Evolutionary conservation across 2,888 invertebrate genomes (phyloP), one percentile per base, ranked within the genome.

Genomic region (Nomada ferruginata): DNA sequence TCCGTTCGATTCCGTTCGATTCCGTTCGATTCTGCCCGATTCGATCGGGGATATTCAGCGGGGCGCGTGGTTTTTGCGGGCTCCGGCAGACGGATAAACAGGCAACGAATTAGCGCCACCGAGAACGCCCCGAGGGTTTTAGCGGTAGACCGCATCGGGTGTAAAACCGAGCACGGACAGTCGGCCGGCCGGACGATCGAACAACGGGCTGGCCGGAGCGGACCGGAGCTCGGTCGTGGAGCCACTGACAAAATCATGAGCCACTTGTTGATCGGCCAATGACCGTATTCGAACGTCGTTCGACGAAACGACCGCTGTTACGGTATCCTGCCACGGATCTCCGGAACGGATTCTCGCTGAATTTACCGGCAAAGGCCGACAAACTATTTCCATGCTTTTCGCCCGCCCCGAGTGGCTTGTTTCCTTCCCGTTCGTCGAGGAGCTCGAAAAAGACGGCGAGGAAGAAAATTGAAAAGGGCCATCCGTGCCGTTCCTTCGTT

Each of bases 211-310:
- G 69, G 59, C 52, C 63, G 29, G 26, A 65, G 36, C 59, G 61
- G 64, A 59, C 65, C 47, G 64, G 42, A 29, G 47, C 60, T 59
- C 60, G 53, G 42, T 69, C 57, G 76, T 71, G 66, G 68, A 85
- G 85, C 89, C 89, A 89, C 91, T 92, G 92, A 93, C 92, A 92
- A 92, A 92, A 93, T 93, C 93, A 93, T 91, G 92, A 92, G 91
- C 91, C 92, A 93, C 92, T 92, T 93, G 93, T 93, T 93, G 93
- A 92, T 92, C 87, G 87, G 63, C 60, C 87, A 90, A 92, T 92
- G 90, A 91, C 90, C 91, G 47, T 47, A 83, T 83, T 84, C 66
- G 74, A 86, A 79, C 87, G 79, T 88, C 83, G 84, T 85, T 87
- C 82, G 78, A 83, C 81, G 75, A 78, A 79, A 88, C 82, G 82